Evolutionary conservation across 2,797 vertebrate species (phyloP), one percentile per base, ranked within the genome.

Genomic region (Lutjanus argentimaculatus): DNA sequence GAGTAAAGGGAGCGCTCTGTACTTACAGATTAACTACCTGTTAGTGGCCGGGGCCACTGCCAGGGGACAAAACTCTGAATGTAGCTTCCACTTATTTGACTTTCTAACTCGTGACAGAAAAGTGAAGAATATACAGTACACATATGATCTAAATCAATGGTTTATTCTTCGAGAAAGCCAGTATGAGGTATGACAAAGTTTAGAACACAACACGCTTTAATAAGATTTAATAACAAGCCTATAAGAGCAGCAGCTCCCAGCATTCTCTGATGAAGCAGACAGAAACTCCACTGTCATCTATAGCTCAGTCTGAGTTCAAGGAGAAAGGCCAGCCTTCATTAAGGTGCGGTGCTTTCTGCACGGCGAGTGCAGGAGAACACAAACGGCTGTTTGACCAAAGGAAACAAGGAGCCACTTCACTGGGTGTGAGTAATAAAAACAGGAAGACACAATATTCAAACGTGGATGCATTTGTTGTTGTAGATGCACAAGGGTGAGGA

Each of bases 11-110:
- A 90, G 91, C 83, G 30, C 82, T 84, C 81, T 85, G 86, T 76
- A 88, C 84, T 95, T 91, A 94, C 91, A 93, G 86, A 96, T 95
- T 93, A 94, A 93, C 94, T 56, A 88, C 77, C 81, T 85, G 77
- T 72, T 59, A 79, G 25, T 43, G 66, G 45, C 43, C 8, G 75
- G 46, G 17, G 16, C 36, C 6, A 15, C 82, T 13, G 46, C 42
- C 30, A 25, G 56, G 49, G 52, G 76, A 46, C 48, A 67, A 59
- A 67, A 22, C 56, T 74, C 66, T 49, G n/a, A 76, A 40, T 48
- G 22, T 48, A 16, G 21, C 30, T 78, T 52, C 52, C 62, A 81
- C 70, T 75, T 77, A 51, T 36, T 30, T 30, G 7, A 67, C 45
- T 63, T 43, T 46, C 8, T 62, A n/a, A 61, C 10, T 40, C 22